phyloP scores from a whole-genome alignment of 2,888 invertebrate species.

The Ennomos quercinarius region DNA sequence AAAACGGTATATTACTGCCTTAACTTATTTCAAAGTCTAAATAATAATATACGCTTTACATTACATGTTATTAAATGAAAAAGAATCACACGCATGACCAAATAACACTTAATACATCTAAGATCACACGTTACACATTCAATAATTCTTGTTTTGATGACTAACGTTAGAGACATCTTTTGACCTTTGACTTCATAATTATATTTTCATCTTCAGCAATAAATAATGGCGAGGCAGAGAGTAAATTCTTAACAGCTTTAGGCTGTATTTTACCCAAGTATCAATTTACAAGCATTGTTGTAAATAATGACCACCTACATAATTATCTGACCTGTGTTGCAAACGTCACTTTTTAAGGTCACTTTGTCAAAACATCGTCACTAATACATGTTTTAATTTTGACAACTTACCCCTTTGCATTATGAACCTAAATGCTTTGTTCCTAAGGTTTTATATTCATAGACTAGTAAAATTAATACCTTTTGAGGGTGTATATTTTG shows the following conservation, averaged over 20 bases:
- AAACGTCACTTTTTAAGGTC: conserved; percentile 33
- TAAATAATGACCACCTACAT: conserved; percentile 36
- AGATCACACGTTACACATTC: no score
- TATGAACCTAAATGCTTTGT: conserved; percentile 6
- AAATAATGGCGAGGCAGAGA: no score
- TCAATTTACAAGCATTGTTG: conserved; percentile 27
- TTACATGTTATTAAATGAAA: no score
- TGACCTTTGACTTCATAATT: no score
- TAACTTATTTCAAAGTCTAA: no score
- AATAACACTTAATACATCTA: no score
- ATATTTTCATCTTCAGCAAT: no score
- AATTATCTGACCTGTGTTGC: conserved; percentile 33
- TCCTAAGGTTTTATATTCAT: conserved; percentile 12
- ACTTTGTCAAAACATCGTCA: conserved; percentile 25
- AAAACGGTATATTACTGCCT: no score
- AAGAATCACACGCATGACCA: no score
- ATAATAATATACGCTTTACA: no score
- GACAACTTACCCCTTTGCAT: conserved; percentile 1
- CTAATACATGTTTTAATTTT: conserved; percentile 22
- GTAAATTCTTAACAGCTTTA: neutral
- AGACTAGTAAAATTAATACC: conserved; percentile 1
- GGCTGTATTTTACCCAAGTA: conserved; percentile 12
- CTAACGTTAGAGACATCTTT: no score
- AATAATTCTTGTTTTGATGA: no score
- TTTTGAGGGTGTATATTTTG: conserved; percentile 6